phyloP scores from a whole-genome alignment of 2,113 vertebrate species.

The Lophotis ruficrista region DNA sequence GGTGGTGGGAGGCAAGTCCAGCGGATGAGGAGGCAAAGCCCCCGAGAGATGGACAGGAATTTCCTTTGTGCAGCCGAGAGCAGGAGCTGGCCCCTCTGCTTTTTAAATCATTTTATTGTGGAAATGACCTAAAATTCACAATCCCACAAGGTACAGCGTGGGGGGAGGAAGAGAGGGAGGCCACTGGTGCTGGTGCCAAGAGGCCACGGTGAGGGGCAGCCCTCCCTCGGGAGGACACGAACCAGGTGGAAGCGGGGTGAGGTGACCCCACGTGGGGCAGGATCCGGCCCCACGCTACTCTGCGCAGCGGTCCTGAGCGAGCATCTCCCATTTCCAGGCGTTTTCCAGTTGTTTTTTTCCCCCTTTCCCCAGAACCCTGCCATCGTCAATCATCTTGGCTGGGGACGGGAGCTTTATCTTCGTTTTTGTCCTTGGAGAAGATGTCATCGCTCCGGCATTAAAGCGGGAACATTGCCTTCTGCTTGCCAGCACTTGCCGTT shows the following conservation, averaged over 20 bases:
- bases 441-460: background rate
- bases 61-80: conserved; percentile 1
- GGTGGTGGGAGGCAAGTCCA: background rate
- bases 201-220: background rate
- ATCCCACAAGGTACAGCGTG: background rate
- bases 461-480: background rate
- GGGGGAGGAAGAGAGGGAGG: background rate
- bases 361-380: background rate
- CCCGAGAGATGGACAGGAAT: conserved; percentile 18
- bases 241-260: background rate
- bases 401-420: background rate
- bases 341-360: background rate
- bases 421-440: background rate
- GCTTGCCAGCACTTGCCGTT: background rate
- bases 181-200: background rate
- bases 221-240: background rate
- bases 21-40: background rate
- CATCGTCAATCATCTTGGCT: background rate
- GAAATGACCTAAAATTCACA: background rate
- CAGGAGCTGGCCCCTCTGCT: conserved; percentile 13
- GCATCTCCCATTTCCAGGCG: rapidly evolving
- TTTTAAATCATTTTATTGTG: background rate
- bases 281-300: rapidly evolving
- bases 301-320: rapidly evolving
- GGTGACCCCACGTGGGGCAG: background rate